Conservation (phyloP, 2,888 invertebrate species). For the Acrobasis repandana region DNA sequence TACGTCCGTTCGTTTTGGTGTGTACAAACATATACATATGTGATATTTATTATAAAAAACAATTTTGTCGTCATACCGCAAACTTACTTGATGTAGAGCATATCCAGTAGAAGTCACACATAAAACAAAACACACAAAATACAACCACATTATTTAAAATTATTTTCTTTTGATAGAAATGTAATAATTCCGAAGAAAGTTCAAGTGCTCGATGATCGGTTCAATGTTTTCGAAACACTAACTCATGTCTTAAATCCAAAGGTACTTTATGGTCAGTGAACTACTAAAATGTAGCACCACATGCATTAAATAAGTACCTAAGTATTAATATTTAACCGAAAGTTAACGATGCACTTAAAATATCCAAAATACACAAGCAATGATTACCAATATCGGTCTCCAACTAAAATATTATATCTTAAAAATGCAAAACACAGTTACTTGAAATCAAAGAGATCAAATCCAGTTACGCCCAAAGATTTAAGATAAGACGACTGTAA, state of each 20-base stretch:
- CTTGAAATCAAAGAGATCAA: background rate
- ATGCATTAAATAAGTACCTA: background rate
- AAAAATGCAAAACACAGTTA: constrained; percentile 20
- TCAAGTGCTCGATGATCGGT: constrained; percentile 49
- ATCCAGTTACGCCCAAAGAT: background rate
- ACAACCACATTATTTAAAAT: constrained; percentile 51
- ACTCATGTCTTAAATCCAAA: constrained; percentile 65
- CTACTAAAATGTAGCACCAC: constrained; percentile 66
- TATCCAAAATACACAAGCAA: background rate
- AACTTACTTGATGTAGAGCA: constrained; percentile 53
- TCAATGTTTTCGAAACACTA: constrained; percentile 73
- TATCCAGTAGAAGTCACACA: constrained; percentile 44
- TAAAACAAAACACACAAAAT: constrained; percentile 49
- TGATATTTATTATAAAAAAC: too few relatives aligned
- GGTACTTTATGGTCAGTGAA: constrained; percentile 60
- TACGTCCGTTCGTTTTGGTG: too few relatives aligned
- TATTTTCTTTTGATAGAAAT: constrained; percentile 28
- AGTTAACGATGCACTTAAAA: background rate
- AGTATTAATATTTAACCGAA: too few relatives aligned
- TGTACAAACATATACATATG: too few relatives aligned
- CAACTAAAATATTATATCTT: background rate
- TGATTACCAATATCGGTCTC: background rate
- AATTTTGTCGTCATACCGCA: too few relatives aligned
- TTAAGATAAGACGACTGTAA: background rate
- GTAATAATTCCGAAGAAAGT: constrained; percentile 44